Conservation (phyloP, 2,797 vertebrate species). For the Dendrocincla tyrannina region DNA sequence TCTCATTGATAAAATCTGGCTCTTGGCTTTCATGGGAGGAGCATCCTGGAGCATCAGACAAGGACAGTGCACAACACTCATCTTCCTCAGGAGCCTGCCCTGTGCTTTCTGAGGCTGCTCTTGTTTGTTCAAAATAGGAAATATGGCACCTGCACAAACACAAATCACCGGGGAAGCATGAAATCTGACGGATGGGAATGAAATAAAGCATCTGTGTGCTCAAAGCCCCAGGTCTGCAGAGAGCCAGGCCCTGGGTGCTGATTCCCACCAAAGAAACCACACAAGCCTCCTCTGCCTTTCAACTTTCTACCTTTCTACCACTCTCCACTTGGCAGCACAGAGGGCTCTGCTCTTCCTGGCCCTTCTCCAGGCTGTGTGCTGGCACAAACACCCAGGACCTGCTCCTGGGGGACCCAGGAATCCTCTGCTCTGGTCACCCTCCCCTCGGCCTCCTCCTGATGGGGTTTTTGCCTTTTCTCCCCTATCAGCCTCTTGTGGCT, state of each 20-base stretch:
- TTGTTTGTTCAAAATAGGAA: neutral
- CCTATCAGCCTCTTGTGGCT: neutral
- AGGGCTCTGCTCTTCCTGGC: neutral
- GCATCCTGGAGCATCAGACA: neutral
- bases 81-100: neutral
- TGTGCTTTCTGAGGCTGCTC: neutral
- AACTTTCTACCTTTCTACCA: neutral
- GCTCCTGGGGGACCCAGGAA: neutral
- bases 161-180: neutral
- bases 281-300: neutral
- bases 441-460: neutral
- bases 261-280: neutral
- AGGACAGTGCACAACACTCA: neutral
- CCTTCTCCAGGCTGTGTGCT: neutral
- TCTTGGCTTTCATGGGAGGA: neutral
- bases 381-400: neutral
- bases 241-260: neutral
- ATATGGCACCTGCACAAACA: neutral
- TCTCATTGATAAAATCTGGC: neutral
- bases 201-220: neutral
- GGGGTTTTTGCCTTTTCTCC: neutral
- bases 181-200: neutral
- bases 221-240: neutral
- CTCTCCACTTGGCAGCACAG: accelerated
- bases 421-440: neutral